Conservation (phyloP, 2,888 invertebrate genomes). For the Clivina fossor region DNA sequence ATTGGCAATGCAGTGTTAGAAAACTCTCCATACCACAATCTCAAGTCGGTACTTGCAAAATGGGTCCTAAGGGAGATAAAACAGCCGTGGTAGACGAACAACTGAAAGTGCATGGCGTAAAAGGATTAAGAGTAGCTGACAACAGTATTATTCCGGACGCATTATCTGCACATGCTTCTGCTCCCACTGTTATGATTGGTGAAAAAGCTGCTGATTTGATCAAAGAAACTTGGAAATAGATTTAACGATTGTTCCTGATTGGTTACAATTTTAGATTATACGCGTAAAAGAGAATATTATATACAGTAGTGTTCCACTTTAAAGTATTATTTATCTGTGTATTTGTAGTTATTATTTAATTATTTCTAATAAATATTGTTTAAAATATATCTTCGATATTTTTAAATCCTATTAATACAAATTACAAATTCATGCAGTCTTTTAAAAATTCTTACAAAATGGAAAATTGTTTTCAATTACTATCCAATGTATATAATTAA, state of each 20-base stretch:
- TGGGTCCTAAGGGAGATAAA: constrained; percentile 57
- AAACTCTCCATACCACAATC: constrained; percentile 56
- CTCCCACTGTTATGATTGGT: constrained; percentile 59
- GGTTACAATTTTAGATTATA: not conserved
- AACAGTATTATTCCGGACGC: constrained; percentile 60
- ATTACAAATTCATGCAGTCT: too few relatives aligned
- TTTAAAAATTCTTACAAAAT: too few relatives aligned
- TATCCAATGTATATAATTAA: too few relatives aligned
- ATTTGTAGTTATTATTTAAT: too few relatives aligned
- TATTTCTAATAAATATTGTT: too few relatives aligned
- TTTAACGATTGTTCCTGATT: too few relatives aligned
- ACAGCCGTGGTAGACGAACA: constrained; percentile 60
- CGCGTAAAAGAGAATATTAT: too few relatives aligned
- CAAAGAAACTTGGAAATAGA: constrained; percentile 51
- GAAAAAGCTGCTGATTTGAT: constrained; percentile 60
- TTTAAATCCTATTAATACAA: too few relatives aligned
- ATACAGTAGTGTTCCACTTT: too few relatives aligned
- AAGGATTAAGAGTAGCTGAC: constrained; percentile 58
- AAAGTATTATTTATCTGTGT: too few relatives aligned
- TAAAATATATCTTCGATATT: too few relatives aligned
- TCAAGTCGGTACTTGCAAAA: constrained; percentile 59
- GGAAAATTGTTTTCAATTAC: too few relatives aligned
- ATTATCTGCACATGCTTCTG: constrained; percentile 58
- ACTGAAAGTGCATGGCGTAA: constrained; percentile 57
- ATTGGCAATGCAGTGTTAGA: constrained; percentile 57